phyloP scores from a whole-genome alignment of 2,797 vertebrate genomes.

The Clarias pachynema region DNA sequence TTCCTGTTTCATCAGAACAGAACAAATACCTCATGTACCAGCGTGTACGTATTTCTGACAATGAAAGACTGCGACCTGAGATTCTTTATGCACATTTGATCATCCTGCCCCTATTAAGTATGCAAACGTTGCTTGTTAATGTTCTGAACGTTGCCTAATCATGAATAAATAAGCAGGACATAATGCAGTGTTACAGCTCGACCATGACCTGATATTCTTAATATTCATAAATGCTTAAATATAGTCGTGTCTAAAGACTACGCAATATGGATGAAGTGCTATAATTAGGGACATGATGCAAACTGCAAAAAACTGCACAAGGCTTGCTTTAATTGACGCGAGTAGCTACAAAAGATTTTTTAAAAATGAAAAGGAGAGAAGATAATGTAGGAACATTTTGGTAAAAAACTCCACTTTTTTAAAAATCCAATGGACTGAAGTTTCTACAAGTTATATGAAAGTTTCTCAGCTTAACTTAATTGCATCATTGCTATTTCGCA shows the following conservation, averaged over 20 bases:
- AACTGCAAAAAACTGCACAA: neutral
- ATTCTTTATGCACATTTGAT: neutral
- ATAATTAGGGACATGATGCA: neutral
- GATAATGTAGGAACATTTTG: neutral
- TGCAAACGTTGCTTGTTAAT: slow-evolving; percentile 5
- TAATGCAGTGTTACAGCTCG: neutral
- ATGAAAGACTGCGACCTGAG: neutral
- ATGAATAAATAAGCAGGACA: slow-evolving; percentile 16
- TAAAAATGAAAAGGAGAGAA: neutral
- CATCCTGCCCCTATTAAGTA: neutral
- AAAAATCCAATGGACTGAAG: neutral
- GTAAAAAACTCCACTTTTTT: too few relatives aligned
- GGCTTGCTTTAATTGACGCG: neutral
- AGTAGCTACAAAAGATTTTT: neutral
- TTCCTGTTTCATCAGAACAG: neutral
- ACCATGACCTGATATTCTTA: neutral
- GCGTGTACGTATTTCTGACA: neutral
- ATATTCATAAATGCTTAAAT: neutral
- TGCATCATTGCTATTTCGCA: neutral
- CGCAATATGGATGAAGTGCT: neutral
- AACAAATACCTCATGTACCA: neutral
- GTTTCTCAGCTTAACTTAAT: neutral
- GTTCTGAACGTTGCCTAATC: slow-evolving; percentile 11
- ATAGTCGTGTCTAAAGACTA: neutral
- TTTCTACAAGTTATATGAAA: neutral